Percentiles rank a stretch among this genome's conserved stretches.
Evolutionary conservation across 2,113 vertebrate species (phyloP).

Genomic region (Otus sunia): DNA sequence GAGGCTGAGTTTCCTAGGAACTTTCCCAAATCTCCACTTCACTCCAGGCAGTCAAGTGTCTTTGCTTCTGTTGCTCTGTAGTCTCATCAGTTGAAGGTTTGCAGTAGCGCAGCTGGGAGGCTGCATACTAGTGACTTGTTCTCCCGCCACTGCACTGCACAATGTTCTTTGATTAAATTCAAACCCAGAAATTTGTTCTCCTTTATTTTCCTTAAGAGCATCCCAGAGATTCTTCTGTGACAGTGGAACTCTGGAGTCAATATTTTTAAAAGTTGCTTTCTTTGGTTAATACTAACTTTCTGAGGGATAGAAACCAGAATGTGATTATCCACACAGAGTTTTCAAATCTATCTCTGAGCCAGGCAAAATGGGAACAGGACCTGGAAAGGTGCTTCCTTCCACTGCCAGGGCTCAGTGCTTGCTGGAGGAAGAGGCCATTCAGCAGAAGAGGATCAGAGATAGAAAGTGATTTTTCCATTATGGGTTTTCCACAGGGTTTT

Average conservation of each 20-base stretch:
- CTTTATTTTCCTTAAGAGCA: background rate
- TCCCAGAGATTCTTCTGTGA: background rate
- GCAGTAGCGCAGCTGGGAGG: background rate
- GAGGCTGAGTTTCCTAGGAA: background rate
- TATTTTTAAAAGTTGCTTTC: background rate
- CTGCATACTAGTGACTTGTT: background rate
- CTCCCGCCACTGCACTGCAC: background rate
- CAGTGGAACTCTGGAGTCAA: background rate
- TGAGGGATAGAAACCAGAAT: background rate
- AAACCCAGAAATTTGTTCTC: background rate
- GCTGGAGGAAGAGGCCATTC: background rate
- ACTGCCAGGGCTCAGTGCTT: background rate
- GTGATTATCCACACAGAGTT: background rate
- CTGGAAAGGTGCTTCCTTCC: background rate
- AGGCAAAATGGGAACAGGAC: background rate
- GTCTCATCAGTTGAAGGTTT: background rate
- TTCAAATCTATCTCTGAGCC: background rate
- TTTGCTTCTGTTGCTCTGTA: background rate
- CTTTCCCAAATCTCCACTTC: background rate
- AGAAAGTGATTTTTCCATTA: background rate
- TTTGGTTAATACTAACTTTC: background rate
- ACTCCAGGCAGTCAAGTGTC: background rate
- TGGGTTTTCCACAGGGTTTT: background rate
- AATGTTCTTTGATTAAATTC: background rate
- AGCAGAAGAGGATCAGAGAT: background rate